These are phyloP conservation scores for Solenopsis fugax DNA, from an alignment of 1,140 invertebrate genomes.

Conservation along the genomic window DNA sequence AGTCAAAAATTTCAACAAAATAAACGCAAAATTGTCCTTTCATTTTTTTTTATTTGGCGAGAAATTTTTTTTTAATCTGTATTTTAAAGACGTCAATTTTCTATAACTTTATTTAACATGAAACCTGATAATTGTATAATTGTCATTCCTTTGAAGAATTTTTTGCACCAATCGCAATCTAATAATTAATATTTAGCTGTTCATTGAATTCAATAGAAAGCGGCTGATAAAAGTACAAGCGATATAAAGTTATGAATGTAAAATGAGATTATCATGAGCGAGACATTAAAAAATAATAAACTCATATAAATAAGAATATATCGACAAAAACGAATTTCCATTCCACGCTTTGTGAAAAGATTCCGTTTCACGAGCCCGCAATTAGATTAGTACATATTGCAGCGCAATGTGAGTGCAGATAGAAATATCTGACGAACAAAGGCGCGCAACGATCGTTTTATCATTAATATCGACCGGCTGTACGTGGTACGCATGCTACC, in stretches of 20 bases:
- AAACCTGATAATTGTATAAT: conserved; percentile 1
- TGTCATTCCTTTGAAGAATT: background rate
- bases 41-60: background rate
- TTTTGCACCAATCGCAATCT: background rate
- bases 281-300: conserved; percentile 19
- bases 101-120: conserved; percentile 1
- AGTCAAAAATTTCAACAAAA: background rate
- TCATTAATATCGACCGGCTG: conserved; percentile 69
- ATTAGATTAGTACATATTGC: conserved; percentile 64
- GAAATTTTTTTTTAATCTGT: background rate
- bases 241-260: background rate
- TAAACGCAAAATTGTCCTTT: background rate
- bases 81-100: background rate
- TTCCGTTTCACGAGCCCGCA: conserved; percentile 2
- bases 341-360: background rate
- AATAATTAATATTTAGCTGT: background rate
- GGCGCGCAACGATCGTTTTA: conserved; percentile 64
- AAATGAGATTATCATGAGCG: background rate
- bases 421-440: conserved; percentile 63
- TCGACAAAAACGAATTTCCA: background rate
- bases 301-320: background rate
- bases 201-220: background rate
- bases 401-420: conserved; percentile 7
- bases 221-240: background rate
- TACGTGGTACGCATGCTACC: conserved; percentile 57